Evolutionary conservation across 2,888 invertebrate species (phyloP).

Genomic region (Taenaris catops): DNA sequence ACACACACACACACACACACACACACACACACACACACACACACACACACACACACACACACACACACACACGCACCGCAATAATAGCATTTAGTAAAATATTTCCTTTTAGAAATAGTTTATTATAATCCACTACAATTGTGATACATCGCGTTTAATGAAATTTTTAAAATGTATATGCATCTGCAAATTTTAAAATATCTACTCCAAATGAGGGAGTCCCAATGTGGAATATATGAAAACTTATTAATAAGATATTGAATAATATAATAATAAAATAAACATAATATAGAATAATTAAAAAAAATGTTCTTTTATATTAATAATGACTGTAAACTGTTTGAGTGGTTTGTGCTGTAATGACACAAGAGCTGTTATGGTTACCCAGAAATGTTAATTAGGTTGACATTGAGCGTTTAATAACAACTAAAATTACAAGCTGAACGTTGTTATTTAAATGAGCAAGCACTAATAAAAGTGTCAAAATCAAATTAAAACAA

Average conservation of each 20-base stretch:
- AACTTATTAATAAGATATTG: background rate
- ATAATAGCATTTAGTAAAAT: background rate
- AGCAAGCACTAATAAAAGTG: constrained; percentile 9
- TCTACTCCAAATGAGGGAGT: background rate
- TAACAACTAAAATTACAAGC: constrained; percentile 5
- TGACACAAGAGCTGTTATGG: too few relatives aligned
- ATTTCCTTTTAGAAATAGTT: background rate
- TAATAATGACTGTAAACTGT: too few relatives aligned
- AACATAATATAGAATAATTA: too few relatives aligned
- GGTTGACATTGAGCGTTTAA: too few relatives aligned
- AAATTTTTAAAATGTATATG: too few relatives aligned
- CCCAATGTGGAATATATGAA: background rate
- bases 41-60: background rate
- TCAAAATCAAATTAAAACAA: constrained; percentile 15
- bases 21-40: background rate
- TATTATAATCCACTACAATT: too few relatives aligned
- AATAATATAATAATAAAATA: too few relatives aligned
- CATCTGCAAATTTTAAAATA: too few relatives aligned
- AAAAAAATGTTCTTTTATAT: too few relatives aligned
- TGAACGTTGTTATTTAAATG: constrained; percentile 7
- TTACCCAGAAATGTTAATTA: too few relatives aligned
- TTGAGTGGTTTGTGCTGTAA: too few relatives aligned
- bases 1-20: background rate
- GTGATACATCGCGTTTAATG: too few relatives aligned
- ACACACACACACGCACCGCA: background rate